Conservation (phyloP, 2,888 invertebrate genomes). For the Siphlonurus alternatus region DNA sequence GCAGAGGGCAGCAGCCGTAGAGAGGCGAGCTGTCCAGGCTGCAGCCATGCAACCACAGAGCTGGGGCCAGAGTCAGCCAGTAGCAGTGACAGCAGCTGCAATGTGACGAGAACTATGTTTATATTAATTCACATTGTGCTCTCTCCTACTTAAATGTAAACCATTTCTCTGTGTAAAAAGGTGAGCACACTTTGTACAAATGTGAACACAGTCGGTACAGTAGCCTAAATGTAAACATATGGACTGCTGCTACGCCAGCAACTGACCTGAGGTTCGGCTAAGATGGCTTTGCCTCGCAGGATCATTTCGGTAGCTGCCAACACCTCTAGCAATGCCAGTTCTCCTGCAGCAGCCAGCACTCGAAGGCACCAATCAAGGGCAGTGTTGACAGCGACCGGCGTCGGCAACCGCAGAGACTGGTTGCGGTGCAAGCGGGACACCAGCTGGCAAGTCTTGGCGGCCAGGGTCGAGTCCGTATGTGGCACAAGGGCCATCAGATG, state of each 20-base stretch:
- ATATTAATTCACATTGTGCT: no score
- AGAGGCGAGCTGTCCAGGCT: neutral
- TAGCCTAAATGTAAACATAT: neutral
- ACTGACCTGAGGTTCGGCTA: neutral
- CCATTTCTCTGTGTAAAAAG: no score
- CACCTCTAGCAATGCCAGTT: neutral
- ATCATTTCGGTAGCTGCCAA: neutral
- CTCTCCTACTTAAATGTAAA: no score
- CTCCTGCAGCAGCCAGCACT: neutral
- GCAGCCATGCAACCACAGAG: neutral
- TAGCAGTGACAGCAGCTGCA: neutral
- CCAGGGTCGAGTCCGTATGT: neutral
- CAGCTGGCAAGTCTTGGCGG: neutral
- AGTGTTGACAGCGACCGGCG: neutral
- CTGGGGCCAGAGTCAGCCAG: neutral
- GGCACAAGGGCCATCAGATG: neutral
- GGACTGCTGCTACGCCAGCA: neutral
- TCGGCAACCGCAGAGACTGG: neutral
- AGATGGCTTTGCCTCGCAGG: neutral
- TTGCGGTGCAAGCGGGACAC: neutral
- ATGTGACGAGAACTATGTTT: neutral
- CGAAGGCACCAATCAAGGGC: neutral
- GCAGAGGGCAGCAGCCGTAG: neutral
- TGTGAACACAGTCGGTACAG: no score
- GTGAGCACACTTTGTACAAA: no score